A percentile compares a stretch with the other conserved stretches of the same genome.
phyloP scores from a whole-genome alignment of 2,888 invertebrate genomes.

The Eucera pruinosa region DNA sequence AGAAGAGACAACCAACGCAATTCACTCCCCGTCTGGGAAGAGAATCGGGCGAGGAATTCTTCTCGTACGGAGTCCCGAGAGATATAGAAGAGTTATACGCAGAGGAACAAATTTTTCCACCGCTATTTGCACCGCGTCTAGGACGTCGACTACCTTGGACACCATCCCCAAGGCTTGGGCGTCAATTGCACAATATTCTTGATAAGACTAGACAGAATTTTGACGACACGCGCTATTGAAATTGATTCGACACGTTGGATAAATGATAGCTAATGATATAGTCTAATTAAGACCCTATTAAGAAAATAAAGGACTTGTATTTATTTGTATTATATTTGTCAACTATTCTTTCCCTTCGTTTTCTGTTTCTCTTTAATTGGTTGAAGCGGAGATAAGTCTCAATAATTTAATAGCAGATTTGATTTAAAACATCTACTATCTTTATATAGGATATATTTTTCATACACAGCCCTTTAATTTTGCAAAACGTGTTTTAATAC shows the following conservation, averaged over 20 bases:
- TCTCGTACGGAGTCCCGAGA: constrained; percentile 68
- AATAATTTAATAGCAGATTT: too few relatives aligned
- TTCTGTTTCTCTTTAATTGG: too few relatives aligned
- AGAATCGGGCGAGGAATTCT: constrained; percentile 75
- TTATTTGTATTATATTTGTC: constrained; percentile 64
- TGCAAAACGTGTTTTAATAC: too few relatives aligned
- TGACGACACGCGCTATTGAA: constrained; percentile 45
- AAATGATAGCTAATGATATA: constrained; percentile 31
- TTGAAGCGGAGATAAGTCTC: too few relatives aligned
- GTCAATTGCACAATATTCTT: constrained; percentile 67
- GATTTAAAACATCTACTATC: too few relatives aligned
- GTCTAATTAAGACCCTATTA: constrained; percentile 44
- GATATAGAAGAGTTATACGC: constrained; percentile 76
- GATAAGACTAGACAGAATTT: constrained; percentile 34
- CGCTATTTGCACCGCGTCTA: constrained; percentile 79
- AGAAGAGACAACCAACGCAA: constrained; percentile 78
- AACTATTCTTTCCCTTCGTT: not conserved
- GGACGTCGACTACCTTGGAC: constrained; percentile 78
- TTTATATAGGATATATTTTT: too few relatives aligned
- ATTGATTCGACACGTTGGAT: constrained; percentile 6
- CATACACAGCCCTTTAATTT: too few relatives aligned
- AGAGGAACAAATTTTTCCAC: constrained; percentile 76
- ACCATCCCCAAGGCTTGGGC: constrained; percentile 75
- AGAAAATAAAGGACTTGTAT: constrained; percentile 61
- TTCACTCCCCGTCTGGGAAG: constrained; percentile 84